Base-by-base conservation (phyloP, 2,888 invertebrate species). In the Catocala nupta region DNA sequence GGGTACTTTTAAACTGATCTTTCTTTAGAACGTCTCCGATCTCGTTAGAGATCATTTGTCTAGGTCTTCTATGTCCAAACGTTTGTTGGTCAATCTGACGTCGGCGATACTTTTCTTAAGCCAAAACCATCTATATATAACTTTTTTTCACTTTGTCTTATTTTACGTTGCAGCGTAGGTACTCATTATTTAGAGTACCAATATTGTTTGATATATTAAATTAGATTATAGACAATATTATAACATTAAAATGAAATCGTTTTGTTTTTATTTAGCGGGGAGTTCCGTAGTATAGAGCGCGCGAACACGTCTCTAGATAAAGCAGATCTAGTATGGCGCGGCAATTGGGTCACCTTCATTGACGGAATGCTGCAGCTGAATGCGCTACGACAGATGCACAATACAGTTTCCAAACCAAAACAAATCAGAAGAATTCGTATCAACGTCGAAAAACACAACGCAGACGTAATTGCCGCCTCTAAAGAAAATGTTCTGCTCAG, bases 301-400 rank as follows among this genome's bases (percentile, higher is more conserved):
- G 50, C 12, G 1, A 43, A 50, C 8, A 9, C 12, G n/a, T 43
- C 50, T 10, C 13, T 57, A n/a, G 50, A 12, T 12, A 12, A 44
- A 10, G 50, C 57, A 12, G 12, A 12, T 1, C 33, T 57, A 4
- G 34, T 50, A 10, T 57, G 57, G 57, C 5, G 8, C 9, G 13
- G 44, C 43, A 57, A 57, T 34, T 57, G 57, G 57, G 95, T 96
- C 0, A 95, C 96, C 5, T 96, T 97, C 79, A 92, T 98, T 78
- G 98, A 98, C 85, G 96, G 96, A 0, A 95, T 98, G 94, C 88
- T 98, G 16, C 98, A 98, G 90, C 95, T 97, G 65, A 93, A 95
- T 55, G 94, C 96, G 5, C 78, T 97, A 12, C 94, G 95, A 42
- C 89, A 95, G 56, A 92, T 95, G 33, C 91, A 95, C 4, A 93